Evolutionary conservation across 2,113 vertebrate species (phyloP).

Genomic region (Apodemus sylvaticus): DNA sequence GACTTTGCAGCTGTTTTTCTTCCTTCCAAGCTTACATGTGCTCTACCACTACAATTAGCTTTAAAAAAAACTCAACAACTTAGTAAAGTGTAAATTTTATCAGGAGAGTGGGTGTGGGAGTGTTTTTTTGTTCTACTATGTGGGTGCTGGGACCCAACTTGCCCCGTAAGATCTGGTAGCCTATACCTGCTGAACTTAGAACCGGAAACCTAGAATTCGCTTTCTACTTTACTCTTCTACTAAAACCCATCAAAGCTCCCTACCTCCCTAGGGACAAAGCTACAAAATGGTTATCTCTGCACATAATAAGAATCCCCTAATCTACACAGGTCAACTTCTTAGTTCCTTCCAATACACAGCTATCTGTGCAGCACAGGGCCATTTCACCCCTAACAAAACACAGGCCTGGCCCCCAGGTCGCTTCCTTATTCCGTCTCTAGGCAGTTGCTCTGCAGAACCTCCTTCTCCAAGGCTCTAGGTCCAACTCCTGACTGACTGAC

Average conservation of each 20-base stretch:
- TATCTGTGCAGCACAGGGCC: neutral
- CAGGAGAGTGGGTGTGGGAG: neutral
- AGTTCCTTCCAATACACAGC: neutral
- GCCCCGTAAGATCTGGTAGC: neutral
- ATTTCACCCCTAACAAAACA: neutral
- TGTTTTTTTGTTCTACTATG: neutral
- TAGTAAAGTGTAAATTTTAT: neutral
- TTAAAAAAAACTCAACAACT: neutral
- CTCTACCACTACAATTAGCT: neutral
- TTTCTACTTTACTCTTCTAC: neutral
- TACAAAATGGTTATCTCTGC: neutral
- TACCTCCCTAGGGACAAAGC: neutral
- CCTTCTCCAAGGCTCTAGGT: neutral
- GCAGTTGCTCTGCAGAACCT: neutral
- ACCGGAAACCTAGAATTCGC: neutral
- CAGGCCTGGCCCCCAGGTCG: neutral
- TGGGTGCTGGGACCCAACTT: neutral
- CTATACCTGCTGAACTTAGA: neutral
- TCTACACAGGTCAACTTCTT: neutral
- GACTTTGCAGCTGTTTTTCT: neutral
- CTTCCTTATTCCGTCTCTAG: neutral
- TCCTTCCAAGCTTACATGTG: neutral
- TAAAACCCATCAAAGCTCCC: neutral
- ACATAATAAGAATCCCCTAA: neutral
- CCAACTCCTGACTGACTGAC: neutral